Percentiles rank a stretch among this genome's conserved stretches.
Evolutionary conservation across 2,113 vertebrate species (phyloP).

Genomic region (Ariopsis seemanni): DNA sequence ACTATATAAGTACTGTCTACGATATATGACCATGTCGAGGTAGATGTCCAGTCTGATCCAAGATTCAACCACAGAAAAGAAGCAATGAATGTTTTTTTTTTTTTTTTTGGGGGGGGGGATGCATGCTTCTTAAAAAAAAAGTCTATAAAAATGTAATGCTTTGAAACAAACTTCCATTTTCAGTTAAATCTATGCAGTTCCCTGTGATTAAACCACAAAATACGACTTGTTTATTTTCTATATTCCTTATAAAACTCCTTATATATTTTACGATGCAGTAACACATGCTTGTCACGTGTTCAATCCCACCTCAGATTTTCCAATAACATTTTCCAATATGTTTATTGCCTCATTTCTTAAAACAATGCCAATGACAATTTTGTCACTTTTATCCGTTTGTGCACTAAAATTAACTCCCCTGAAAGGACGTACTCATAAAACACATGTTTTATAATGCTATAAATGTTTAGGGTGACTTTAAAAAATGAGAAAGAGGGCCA

Average conservation of each 20-base stretch:
- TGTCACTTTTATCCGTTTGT: not conserved
- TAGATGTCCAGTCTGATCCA: too few relatives aligned
- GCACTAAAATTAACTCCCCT: not conserved
- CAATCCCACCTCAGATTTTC: not conserved
- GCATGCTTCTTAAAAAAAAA: too few relatives aligned
- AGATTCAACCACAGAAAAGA: too few relatives aligned
- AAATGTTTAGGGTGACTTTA: not conserved
- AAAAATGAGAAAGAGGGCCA: not conserved
- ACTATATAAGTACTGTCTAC: not conserved
- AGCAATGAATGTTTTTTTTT: too few relatives aligned
- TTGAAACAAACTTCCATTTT: not conserved
- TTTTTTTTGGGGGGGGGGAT: too few relatives aligned
- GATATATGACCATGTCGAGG: too few relatives aligned
- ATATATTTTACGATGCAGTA: not conserved
- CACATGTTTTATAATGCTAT: not conserved
- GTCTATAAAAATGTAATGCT: not conserved
- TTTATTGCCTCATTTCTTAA: not conserved
- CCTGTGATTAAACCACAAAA: not conserved
- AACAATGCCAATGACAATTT: not conserved
- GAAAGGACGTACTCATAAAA: not conserved
- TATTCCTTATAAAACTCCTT: not conserved
- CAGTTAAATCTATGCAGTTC: too few relatives aligned
- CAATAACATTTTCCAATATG: not conserved
- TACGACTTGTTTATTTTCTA: not conserved
- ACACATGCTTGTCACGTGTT: not conserved